Evolutionary conservation across 2,797 vertebrate species (phyloP), one percentile per base, ranked within the genome.

Genomic region (Nothura maculosa): DNA sequence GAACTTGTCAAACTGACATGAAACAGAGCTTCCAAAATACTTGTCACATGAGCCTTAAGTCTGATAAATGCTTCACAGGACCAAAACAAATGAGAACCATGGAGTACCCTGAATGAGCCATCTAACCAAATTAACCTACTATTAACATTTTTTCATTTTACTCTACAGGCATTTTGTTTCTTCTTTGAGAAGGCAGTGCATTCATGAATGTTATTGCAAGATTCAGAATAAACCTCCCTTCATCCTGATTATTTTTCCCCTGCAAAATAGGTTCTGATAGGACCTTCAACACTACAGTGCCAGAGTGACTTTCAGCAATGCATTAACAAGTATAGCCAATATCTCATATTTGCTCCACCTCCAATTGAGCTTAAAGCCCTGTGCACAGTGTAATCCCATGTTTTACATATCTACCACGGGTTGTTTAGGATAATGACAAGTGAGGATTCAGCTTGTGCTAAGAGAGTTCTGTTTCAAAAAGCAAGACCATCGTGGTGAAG

Each of bases 11-110:
- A 68, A n/a, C 24, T 88, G 52, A 92, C 67, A 54, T 22, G 36
- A 89, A 95, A 86, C 66, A 94, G 58, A 78, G 18, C 30, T 94
- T 90, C 70, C 52, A 79, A 94, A 93, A 83, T 20, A 17, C 28
- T 75, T 85, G 24, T 75, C 79, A 92, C 14, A 20, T 2, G 3
- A 91, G 27, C 27, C 25, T 92, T 62, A 90, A 55, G 47, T 5
- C 1, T 42, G 55, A 83, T 38, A 86, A 91, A 79, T 34, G 9
- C 9, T 78, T 89, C 79, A 82, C 34, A 87, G 73, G 87, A 89
- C 6, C 6, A 72, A 95, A 93, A 87, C 58, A 87, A 93, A 81
- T 25, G 2, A 68, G 63, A 93, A 40, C 3, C 16, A 19, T 54
- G 22, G 38, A 62, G n/a, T 22, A 92, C 4, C 13, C 54, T 21